Base-by-base conservation (phyloP, 2,888 invertebrate genomes). In the Archips xylosteana region DNA sequence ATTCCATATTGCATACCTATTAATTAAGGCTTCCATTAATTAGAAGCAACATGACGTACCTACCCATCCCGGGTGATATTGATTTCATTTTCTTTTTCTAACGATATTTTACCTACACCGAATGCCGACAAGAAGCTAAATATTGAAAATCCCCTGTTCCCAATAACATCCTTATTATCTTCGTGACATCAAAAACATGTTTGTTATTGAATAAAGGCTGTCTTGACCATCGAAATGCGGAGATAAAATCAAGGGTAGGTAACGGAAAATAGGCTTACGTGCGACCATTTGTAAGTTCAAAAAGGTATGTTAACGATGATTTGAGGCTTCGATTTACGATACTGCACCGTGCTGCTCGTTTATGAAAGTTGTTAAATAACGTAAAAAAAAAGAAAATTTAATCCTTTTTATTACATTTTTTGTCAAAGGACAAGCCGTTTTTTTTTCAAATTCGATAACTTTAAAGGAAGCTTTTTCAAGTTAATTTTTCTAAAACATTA, bases 151-250 rank as follows among this genome's bases (percentile, higher is more conserved):
- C 47, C 47, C 39, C 47, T 59, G 32, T 45, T 39, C 15, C 47
- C 62, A 68, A 72, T 63, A 63, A 39, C 68, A 73, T 68, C 63
- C 63, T 49, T 73, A 64, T 61, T 63, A 68, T 68, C 63, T 49
- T 23, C 9, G 63, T 73, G 68, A 73, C 68, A 59, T 68, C 63
- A 73, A 73, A 71, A 68, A 73, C 63, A 68, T 73, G 73, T 73
- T 73, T 73, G 68, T 64, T 68, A 63, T 73, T 73, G 68, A 59
- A 63, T 63, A 68, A 68, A 57, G 15, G 62, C 62, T 34, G 42
- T 62, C 49, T 68, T 73, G 73, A 59, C 73, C 49, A 68, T 45
- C 63, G 63, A 49, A 68, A 68, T 57, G 34, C 39, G 42, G 68
- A 68, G 49, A 42, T 68, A 63, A 59, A 63, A 64, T 73, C 63